Base-by-base conservation (phyloP, 2,888 invertebrate genomes). In the Crematogaster levior region DNA sequence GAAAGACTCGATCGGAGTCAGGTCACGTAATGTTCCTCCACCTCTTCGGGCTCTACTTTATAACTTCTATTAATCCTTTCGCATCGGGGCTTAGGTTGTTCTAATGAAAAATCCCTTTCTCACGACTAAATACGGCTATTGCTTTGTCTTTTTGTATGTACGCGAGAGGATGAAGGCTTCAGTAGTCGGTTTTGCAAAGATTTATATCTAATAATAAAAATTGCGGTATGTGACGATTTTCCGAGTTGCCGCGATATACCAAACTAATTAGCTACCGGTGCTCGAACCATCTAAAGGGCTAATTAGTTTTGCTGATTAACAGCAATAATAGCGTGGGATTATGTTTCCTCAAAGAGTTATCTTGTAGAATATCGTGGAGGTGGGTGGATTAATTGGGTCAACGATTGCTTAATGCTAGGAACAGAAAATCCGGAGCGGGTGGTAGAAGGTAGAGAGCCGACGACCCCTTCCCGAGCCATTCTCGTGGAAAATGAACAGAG, bases 41-140 rank as follows among this genome's bases (percentile, higher is more conserved):
- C 93, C 93, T 91, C 93, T 92, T 92, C 92, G 92, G 93, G 93
- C 93, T 94, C 94, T 94, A 94, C 94, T 94, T 94, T 94, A 94
- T 94, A 94, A 94, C 94, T 94, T 94, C 94, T 94, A 94, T 94
- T 94, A 94, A 94, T 94, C 94, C 94, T 94, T 94, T 94, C 90
- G 90, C 86, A 90, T 89, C 85, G 90, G 88, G 86, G 89, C 88
- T 90, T 90, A 90, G 89, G 82, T 87, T 88, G 92, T 90, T 91
- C 92, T 93, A 93, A 93, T 93, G 93, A 93, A 93, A 93, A 93
- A 93, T 93, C 92, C 91, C 88, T 89, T 85, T 85, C 84, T 86
- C 84, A 61, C 83, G 61, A 56, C 83, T 72, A 68, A 51, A 56
- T 73, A 56, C 63, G 60, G 46, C 70, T 68, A 68, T 79, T 79